A percentile compares a stretch with the other conserved stretches of the same genome.
Evolutionary conservation across 2,113 vertebrate genomes (phyloP).

Genomic region (Etia nguti): DNA sequence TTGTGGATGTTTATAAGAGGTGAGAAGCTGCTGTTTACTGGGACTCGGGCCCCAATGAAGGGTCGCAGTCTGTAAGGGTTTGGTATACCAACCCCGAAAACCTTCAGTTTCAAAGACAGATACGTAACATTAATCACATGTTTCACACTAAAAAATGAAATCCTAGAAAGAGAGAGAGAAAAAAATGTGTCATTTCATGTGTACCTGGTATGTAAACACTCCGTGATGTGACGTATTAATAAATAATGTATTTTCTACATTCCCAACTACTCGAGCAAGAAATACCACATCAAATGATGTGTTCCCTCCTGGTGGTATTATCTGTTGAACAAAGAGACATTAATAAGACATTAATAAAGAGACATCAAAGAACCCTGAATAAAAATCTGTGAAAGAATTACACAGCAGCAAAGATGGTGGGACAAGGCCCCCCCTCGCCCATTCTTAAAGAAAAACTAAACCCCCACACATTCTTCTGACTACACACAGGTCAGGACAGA

Average conservation of each 20-base stretch:
- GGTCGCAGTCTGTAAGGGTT: constrained; percentile 96
- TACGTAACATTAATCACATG: neutral
- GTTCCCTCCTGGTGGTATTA: constrained; percentile 98
- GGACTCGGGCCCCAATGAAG: constrained; percentile 95
- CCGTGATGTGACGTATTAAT: constrained; percentile 99
- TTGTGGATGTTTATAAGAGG: constrained; percentile 98
- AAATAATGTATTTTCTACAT: constrained; percentile 99
- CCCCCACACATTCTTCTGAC: neutral
- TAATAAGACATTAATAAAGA: neutral
- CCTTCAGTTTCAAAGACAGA: constrained; percentile 65
- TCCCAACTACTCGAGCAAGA: constrained; percentile 95
- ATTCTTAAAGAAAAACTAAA: neutral
- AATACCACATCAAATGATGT: constrained; percentile 99
- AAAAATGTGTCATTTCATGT: neutral
- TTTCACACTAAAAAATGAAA: too few species aligned
- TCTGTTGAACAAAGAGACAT: constrained; percentile 58
- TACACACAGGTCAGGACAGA: neutral
- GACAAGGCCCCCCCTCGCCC: neutral
- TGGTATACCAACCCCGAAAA: constrained; percentile 96
- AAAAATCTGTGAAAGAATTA: neutral
- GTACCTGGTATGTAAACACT: constrained; percentile 99
- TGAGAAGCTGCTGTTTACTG: constrained; percentile 98
- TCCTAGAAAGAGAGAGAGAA: too few species aligned
- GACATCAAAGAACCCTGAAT: neutral
- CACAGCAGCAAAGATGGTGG: neutral